Evolutionary conservation across 2,888 invertebrate genomes (phyloP), one percentile per base, ranked within the genome.

Genomic region (Apamea epomidion): DNA sequence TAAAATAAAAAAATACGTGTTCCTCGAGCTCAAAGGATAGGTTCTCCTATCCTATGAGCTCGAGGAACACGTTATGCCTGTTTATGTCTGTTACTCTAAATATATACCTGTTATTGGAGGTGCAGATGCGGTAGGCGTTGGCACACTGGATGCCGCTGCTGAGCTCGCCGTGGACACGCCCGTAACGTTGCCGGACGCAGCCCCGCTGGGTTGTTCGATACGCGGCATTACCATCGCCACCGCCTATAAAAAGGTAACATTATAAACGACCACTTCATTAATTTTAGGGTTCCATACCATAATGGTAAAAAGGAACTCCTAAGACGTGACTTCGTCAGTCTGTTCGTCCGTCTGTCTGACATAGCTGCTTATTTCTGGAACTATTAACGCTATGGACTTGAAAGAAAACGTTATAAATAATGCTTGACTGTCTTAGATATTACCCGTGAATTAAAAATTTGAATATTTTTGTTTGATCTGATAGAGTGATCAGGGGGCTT

Each of bases 141-240:
- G 85, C 70, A 84, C 90, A 65, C 90, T 88, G 48, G 87, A 89
- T 80, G 90, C 91, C 83, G 92, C 92, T 85, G 82, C 90, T 6
- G 91, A 89, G 83, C 88, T 91, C 7, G 91, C 89, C 67, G 89
- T 87, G 8, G 92, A 85, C 70, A 87, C 92, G 29, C 90, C 90
- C 18, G 92, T 89, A 37, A 95, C 93, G 71, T 80, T 89, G 25
- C 85, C 90, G 25, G 94, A 91, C 64, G 92, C 90, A 2, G 92
- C 91, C 25, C 93, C 95, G 84, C 95, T 94, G 3, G 98, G 98
- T 90, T 98, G 98, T 89, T 98, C 98, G 78, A 98, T 97, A 80
- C 98, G 97, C 0, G 98, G 98, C 89, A 98, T 97, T 37, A 98
- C 98, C 84, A 98, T 94, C 0, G 98, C 98, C 14, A 98, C 98